Base-by-base conservation (phyloP, 2,113 vertebrate species). In the Labeo rohita region DNA sequence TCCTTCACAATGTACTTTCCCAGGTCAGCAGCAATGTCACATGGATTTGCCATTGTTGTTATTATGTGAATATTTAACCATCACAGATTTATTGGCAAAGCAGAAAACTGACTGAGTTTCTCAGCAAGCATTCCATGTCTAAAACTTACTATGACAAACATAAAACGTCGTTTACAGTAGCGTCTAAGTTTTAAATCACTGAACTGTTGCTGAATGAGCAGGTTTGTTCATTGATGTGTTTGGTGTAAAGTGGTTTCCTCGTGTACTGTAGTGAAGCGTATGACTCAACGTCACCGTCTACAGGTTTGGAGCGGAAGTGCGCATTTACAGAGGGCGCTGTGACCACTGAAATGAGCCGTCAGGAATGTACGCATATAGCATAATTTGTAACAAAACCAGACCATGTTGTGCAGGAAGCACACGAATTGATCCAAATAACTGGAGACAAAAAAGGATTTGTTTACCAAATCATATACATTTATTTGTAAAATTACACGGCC, bases 11-110 rank as follows among this genome's bases (percentile, higher is more conserved):
- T 77, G 90, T 90, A 93, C 84, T 83, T 85, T 89, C 91, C 88
- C 86, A 95, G 43, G 0, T 94, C 91, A 73, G 92, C 93, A 68
- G 87, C 73, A 86, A 92, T 86, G 90, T 79, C 88, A 79, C 88
- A 50, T 2, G 91, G 87, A 3, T 78, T 89, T 65, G 92, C 92
- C 93, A 94, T 94, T 34, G 12, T 16, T 65, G 76, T 15, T 15
- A 23, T 8, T 15, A 11, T 72, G 12, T 21, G 0, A 16, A 9
- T 9, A 45, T 73, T n/a, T 45, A 34, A 52, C n/a, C 49, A 77
- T 54, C 8, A 28, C 49, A 77, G 47, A 77, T 18, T 54, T 18
- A 77, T 15, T 36, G 47, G 13, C 3, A 52, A 34, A 10, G 28
- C 49, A 77, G 36, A 8, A 54, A 77, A 77, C 15, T 18, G 50